Base-by-base conservation (phyloP, 1,140 invertebrate genomes). In the Microplitis mediator region DNA sequence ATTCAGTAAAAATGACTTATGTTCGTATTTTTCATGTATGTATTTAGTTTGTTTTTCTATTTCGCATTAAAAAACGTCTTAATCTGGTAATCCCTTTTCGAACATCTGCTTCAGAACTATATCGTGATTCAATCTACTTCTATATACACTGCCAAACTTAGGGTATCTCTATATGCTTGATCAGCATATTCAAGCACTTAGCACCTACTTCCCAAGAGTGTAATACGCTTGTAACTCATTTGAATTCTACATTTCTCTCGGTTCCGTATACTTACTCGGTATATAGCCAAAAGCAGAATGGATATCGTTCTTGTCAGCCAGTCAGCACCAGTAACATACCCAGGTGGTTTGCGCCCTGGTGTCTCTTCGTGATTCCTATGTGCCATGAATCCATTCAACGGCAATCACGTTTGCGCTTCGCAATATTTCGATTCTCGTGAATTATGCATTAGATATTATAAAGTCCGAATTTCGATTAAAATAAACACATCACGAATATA, bases 161-260 rank as follows among this genome's bases (percentile, higher is more conserved):
- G 32, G 76, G 78, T 83, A 81, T 80, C 82, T 80, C 79, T 78
- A 66, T 67, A 76, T 79, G 81, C 83, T 82, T 45, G 39, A 87
- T 87, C 85, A 87, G 84, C 85, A 86, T 86, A 87, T 84, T 81
- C 81, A 79, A 84, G 78, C 85, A 84, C 84, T 87, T 87, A 87
- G 84, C 84, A 85, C 85, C 85, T 85, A 83, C 85, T 85, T 86
- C 85, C 85, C 85, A 82, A 74, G 85, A 86, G 85, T 85, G 84
- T 82, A 82, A 86, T 87, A 87, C 75, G 77, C 78, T 80, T 82
- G 83, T 85, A 83, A 84, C 83, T 86, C 84, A 85, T 86, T 86
- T 83, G 84, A 86, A 86, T 86, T 86, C 85, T 82, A 85, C 82
- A 84, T 85, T 85, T 84, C 82, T 81, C 83, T 78, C 73, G 79